Conservation (phyloP, 2,113 vertebrate genomes). For the Coregonus clupeaformis region DNA sequence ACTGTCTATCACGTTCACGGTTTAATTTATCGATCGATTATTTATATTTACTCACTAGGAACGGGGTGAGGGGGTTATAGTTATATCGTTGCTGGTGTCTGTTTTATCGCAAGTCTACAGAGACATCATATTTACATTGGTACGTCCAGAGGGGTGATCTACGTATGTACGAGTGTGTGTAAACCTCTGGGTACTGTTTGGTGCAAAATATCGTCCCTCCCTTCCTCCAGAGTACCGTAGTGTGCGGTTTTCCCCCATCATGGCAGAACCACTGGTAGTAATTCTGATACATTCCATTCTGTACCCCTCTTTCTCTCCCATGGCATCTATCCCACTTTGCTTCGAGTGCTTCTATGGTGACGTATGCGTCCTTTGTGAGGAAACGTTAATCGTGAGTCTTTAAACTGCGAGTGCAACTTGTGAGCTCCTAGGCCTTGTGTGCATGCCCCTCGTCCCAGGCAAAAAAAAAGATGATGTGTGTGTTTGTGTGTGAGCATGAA, state of each 20-base stretch:
- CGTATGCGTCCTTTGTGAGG: constrained; percentile 21
- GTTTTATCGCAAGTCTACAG: constrained; percentile 9
- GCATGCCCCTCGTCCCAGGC: not conserved
- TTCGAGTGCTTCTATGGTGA: constrained; percentile 35
- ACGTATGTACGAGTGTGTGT: constrained; percentile 3
- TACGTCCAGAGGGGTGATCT: not conserved
- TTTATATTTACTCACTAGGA: not conserved
- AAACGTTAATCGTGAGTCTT: constrained; percentile 22
- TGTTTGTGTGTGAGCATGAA: constrained; percentile 33
- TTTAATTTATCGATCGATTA: constrained; percentile 30
- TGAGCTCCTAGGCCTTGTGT: not conserved
- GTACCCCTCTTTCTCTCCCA: not conserved
- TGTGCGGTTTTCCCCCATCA: not conserved
- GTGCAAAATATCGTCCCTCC: constrained; percentile 6
- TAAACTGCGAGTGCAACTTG: constrained; percentile 20
- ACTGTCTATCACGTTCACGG: constrained; percentile 12
- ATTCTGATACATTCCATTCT: not conserved
- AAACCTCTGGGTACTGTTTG: constrained; percentile 6
- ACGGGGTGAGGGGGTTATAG: not conserved
- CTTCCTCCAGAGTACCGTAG: not conserved
- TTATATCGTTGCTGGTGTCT: not conserved
- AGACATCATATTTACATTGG: constrained; percentile 10
- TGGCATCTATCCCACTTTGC: constrained; percentile 9
- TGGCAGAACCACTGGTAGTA: not conserved
- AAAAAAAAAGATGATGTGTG: constrained; percentile 6